Evolutionary conservation across 1,140 invertebrate species (phyloP), one percentile per base, ranked within the genome.

Genomic region (Potamilus streckersoni): DNA sequence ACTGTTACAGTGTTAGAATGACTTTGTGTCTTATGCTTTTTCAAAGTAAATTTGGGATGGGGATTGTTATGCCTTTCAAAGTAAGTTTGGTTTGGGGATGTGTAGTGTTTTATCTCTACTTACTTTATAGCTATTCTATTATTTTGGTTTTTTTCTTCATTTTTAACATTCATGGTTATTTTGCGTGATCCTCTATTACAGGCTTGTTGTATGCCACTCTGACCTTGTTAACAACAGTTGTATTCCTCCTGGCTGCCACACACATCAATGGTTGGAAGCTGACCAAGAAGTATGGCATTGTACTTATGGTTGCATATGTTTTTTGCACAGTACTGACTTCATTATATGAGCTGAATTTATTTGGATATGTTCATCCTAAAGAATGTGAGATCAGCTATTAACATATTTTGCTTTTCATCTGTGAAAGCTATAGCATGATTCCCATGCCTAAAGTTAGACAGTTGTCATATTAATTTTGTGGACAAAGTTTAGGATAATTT

Each of bases 291-390:
- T 85, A 84, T 69, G 87, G 88, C 15, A 8, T 86, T 0, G 38
- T 85, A 0, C 79, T 89, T 1, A 73, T 90, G 69, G 63, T 87
- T 5, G 80, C 87, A 14, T 90, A 89, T 73, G 16, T 88, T 0
- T 12, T 84, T 4, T 86, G 88, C 69, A 88, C 83, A 3, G 75
- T 84, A 3, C 69, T 89, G 11, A 83, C 87, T 0, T 84, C 84
- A 6, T 58, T 89, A n/a, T 90, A 87, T 82, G 87, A 89, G 79
- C 80, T 89, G 17, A 89, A 90, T 76, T 70, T 89, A 19, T 89
- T 90, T 80, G 88, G 88, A 1, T 85, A 88, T 76, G 87, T 90
- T 67, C 85, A 89, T 66, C 86, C 85, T 13, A 76, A 79, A 27
- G 84, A 85, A 66, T 90, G 87, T 74, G 67, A 65, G 5, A 79